Conservation (phyloP, 1,140 invertebrate species). For the Papilio machaon region DNA sequence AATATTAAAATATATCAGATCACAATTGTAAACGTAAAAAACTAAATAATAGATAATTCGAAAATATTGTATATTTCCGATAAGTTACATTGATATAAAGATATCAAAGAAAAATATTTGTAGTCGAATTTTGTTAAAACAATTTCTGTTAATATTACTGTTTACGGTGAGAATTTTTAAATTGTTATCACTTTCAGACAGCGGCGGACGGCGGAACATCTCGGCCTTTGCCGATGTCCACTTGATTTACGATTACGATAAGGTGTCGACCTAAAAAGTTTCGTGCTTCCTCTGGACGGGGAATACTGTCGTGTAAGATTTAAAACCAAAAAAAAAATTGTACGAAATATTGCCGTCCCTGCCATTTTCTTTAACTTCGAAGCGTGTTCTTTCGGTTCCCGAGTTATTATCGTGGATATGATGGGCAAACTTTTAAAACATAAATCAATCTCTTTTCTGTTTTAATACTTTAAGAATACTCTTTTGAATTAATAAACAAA, state of each 20-base stretch:
- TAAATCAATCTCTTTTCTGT: constrained; percentile 32
- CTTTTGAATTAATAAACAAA: constrained; percentile 16
- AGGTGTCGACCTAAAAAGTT: constrained; percentile 79
- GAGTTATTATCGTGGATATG: constrained; percentile 33
- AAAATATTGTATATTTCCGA: too few species aligned
- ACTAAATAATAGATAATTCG: too few species aligned
- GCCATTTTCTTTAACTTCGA: constrained; percentile 42
- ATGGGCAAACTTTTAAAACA: constrained; percentile 34
- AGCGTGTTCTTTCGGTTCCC: constrained; percentile 35
- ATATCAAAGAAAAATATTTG: neutral
- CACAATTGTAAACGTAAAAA: too few species aligned
- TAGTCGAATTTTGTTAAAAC: neutral
- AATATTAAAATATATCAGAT: too few species aligned
- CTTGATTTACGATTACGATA: constrained; percentile 80
- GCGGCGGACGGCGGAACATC: constrained; percentile 60
- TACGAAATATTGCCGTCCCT: constrained; percentile 55
- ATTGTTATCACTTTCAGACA: constrained; percentile 75
- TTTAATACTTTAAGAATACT: constrained; percentile 19
- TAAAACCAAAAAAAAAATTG: constrained; percentile 71
- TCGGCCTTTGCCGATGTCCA: constrained; percentile 73
- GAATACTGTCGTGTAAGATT: constrained; percentile 71
- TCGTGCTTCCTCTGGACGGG: constrained; percentile 57
- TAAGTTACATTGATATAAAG: neutral
- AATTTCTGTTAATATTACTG: constrained; percentile 64
- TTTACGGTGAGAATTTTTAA: constrained; percentile 70